Evolutionary conservation across 2,113 vertebrate genomes (phyloP).

Genomic region (Ceyx margarethae): DNA sequence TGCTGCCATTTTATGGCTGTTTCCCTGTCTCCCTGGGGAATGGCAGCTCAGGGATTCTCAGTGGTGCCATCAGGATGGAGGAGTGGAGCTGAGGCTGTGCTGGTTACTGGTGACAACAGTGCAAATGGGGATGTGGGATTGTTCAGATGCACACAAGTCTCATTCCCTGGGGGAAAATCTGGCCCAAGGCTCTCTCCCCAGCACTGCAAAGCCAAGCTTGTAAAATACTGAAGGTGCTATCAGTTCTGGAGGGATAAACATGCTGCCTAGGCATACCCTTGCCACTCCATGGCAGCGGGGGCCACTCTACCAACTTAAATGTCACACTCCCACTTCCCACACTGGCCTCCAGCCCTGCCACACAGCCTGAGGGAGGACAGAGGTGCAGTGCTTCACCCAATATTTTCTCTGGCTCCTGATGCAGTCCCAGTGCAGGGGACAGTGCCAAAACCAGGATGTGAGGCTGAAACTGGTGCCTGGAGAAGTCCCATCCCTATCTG

Average conservation of each 20-base stretch:
- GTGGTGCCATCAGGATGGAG: rapidly evolving
- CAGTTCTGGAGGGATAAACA: neutral
- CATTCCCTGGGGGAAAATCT: neutral
- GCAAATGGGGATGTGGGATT: rapidly evolving
- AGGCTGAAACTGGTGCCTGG: neutral
- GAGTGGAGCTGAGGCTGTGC: neutral
- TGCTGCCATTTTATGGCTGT: neutral
- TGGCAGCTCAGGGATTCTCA: rapidly evolving
- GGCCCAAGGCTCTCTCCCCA: neutral
- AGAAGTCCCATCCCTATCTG: rapidly evolving
- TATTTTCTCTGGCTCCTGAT: neutral
- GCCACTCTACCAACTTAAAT: neutral
- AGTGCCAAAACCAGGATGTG: neutral
- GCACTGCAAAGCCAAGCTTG: neutral
- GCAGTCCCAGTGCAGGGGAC: neutral
- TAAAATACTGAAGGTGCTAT: neutral
- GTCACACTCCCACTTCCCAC: neutral
- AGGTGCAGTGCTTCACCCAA: neutral
- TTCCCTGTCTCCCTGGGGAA: neutral
- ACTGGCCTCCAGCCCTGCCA: rapidly evolving
- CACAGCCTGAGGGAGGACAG: rapidly evolving
- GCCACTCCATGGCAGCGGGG: rapidly evolving
- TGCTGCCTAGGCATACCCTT: neutral
- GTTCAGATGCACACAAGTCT: neutral
- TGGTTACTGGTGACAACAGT: neutral